Conservation (phyloP, 1,140 invertebrate genomes). For the Andrena cerasifolii region DNA sequence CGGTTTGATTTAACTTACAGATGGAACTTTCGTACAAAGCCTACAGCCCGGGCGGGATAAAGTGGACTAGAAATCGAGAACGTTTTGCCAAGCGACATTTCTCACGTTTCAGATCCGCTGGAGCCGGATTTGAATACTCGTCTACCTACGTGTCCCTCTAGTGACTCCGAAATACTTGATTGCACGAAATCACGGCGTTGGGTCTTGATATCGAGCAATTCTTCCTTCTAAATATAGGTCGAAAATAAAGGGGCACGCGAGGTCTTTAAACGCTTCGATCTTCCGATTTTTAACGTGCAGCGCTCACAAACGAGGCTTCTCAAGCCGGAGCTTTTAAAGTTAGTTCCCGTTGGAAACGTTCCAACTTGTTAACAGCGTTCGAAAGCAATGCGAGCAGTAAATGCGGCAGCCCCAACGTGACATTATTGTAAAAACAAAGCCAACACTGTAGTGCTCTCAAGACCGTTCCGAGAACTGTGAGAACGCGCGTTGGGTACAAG, state of each 20-base stretch:
- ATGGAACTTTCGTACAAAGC: constrained; percentile 18
- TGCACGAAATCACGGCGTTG: background rate
- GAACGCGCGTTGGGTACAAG: background rate
- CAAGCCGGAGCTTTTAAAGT: too few relatives aligned
- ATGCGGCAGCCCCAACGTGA: background rate
- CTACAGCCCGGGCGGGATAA: background rate
- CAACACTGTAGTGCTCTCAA: background rate
- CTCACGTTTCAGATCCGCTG: background rate
- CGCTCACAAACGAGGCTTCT: too few relatives aligned
- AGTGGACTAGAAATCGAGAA: constrained; percentile 15
- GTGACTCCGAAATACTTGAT: background rate
- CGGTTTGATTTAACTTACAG: constrained; percentile 36
- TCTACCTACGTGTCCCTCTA: background rate
- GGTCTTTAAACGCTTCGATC: too few relatives aligned
- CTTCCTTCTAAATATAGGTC: background rate
- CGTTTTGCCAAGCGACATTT: background rate
- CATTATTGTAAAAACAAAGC: constrained; percentile 12
- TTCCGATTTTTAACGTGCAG: too few relatives aligned
- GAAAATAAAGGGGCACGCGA: too few relatives aligned
- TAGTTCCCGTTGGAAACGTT: background rate
- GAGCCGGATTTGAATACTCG: background rate
- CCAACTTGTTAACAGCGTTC: background rate
- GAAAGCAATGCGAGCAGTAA: background rate
- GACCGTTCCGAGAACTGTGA: constrained; percentile 18
- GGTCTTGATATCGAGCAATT: background rate